phyloP scores from a whole-genome alignment of 2,888 invertebrate species.

The Rhingia campestris region DNA sequence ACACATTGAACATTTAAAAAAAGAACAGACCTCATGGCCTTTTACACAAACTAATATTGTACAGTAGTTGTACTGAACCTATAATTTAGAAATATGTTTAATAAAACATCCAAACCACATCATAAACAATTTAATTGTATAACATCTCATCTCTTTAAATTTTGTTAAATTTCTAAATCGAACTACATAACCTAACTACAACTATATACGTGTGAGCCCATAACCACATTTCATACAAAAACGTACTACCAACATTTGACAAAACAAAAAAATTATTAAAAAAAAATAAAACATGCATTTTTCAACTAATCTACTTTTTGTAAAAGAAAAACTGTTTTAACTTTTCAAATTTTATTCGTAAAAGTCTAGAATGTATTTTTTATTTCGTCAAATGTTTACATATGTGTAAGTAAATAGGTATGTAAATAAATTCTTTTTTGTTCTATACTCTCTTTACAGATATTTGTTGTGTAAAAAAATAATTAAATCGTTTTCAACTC shows the following conservation, averaged over 20 bases:
- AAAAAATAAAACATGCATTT: slow-evolving; percentile 27
- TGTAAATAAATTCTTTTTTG: slow-evolving; percentile 25
- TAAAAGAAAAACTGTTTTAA: slow-evolving; percentile 40
- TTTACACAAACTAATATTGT: too few species aligned
- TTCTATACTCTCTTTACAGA: slow-evolving; percentile 13
- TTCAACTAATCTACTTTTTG: neutral
- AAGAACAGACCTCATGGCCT: too few species aligned
- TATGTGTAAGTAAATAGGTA: neutral
- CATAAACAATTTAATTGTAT: slow-evolving; percentile 30
- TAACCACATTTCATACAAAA: slow-evolving; percentile 68
- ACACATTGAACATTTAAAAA: too few species aligned
- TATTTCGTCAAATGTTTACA: slow-evolving; percentile 74
- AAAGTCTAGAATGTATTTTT: slow-evolving; percentile 34
- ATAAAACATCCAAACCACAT: slow-evolving; percentile 46
- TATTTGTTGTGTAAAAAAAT: slow-evolving; percentile 9
- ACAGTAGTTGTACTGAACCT: too few species aligned
- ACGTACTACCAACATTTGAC: slow-evolving; percentile 71
- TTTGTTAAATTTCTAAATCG: slow-evolving; percentile 1
- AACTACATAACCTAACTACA: slow-evolving; percentile 20
- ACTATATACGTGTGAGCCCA: slow-evolving; percentile 73
- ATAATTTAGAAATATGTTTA: slow-evolving; percentile 1
- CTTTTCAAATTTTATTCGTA: slow-evolving; percentile 27
- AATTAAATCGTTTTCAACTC: slow-evolving; percentile 1
- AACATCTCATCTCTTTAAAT: slow-evolving; percentile 9
- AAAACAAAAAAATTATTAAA: slow-evolving; percentile 49